Conservation (phyloP, 1,140 invertebrate species). For the Theocolax elegans region DNA sequence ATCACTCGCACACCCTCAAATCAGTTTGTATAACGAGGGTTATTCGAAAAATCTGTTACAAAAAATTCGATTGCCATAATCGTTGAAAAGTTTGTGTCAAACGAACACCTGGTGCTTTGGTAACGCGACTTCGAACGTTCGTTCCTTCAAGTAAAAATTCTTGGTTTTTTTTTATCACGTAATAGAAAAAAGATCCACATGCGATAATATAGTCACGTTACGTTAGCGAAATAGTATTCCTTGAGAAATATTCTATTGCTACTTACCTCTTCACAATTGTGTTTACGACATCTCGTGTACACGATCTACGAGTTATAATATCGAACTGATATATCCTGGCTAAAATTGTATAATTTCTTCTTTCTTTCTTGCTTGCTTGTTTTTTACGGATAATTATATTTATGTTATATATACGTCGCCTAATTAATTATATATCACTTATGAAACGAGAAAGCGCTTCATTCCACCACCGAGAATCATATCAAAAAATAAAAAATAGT, state of each 20-base stretch:
- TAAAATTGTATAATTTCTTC: constrained; percentile 1
- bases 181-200: too few species aligned
- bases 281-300: not conserved
- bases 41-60: not conserved
- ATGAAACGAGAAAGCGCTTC: not conserved
- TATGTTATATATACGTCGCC: not conserved
- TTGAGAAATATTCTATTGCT: constrained; percentile 1
- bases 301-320: not conserved
- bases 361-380: too few species aligned
- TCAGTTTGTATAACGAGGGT: too few species aligned
- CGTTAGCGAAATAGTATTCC: too few species aligned
- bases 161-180: too few species aligned
- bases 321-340: constrained; percentile 17
- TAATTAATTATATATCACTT: not conserved
- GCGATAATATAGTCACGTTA: too few species aligned
- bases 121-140: not conserved
- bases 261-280: constrained; percentile 29
- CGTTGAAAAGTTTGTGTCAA: constrained; percentile 17
- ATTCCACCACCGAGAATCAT: not conserved
- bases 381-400: not conserved
- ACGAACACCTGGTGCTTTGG: too few species aligned
- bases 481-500: not conserved
- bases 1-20: too few species aligned
- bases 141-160: not conserved
- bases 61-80: constrained; percentile 21